A percentile compares a stretch with the other conserved stretches of the same genome.
Conservation (phyloP, 2,113 vertebrate species). For the Tretioscincus oriximinensis region DNA sequence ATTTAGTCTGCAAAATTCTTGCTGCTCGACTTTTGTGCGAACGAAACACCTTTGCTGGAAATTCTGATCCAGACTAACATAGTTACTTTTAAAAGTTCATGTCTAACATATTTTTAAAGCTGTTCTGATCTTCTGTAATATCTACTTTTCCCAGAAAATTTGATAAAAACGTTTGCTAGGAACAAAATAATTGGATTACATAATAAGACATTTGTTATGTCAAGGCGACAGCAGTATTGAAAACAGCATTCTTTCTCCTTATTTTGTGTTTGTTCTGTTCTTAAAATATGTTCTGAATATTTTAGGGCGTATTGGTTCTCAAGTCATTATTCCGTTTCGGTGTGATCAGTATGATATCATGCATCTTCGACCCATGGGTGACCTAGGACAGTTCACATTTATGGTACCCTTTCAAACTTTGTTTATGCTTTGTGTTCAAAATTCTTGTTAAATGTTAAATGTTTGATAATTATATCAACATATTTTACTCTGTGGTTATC, state of each 20-base stretch:
- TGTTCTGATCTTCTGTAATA: too few species aligned
- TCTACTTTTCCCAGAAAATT: too few species aligned
- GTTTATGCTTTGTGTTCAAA: not conserved
- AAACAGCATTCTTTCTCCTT: not conserved
- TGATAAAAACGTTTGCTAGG: not conserved
- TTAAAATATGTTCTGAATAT: not conserved
- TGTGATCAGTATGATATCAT: slow-evolving; percentile 90
- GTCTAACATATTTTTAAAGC: too few species aligned
- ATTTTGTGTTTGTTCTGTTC: not conserved
- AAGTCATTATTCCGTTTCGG: slow-evolving; percentile 88
- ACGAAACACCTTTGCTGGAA: too few species aligned
- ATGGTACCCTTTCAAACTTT: slow-evolving; percentile 75
- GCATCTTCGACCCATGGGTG: slow-evolving; percentile 91
- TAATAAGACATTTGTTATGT: not conserved
- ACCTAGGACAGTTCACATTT: slow-evolving; percentile 92
- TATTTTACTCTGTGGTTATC: slow-evolving; percentile 32
- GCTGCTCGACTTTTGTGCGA: too few species aligned
- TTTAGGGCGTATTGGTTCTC: slow-evolving; percentile 90
- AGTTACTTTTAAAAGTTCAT: too few species aligned
- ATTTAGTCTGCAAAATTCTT: too few species aligned
- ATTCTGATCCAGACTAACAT: too few species aligned
- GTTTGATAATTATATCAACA: not conserved
- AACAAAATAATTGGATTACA: not conserved
- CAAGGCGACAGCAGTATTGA: not conserved
- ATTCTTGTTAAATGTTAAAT: not conserved